phyloP scores from a whole-genome alignment of 1,140 invertebrate genomes.

The Aradophagus sp. region DNA sequence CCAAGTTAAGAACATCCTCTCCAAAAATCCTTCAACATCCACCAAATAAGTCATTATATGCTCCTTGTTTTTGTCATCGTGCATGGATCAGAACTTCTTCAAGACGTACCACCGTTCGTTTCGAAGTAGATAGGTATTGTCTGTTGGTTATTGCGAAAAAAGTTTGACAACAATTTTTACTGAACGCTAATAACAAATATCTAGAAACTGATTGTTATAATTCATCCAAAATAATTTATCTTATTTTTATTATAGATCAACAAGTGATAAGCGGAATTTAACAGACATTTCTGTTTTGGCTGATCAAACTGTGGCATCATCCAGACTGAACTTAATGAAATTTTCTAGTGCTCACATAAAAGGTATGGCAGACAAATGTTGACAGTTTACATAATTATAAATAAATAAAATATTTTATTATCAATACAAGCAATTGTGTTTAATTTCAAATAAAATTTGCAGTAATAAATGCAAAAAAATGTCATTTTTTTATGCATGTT shows the following conservation, averaged over 20 bases:
- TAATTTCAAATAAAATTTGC: neutral
- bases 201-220: too few species aligned
- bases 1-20: slow-evolving; percentile 58
- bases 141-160: slow-evolving; percentile 37
- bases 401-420: slow-evolving; percentile 5
- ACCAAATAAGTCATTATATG: slow-evolving; percentile 67
- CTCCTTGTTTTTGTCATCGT: slow-evolving; percentile 64
- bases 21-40: slow-evolving; percentile 59
- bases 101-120: slow-evolving; percentile 61
- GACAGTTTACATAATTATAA: neutral
- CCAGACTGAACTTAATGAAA: slow-evolving; percentile 86
- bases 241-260: slow-evolving; percentile 65
- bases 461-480: too few species aligned
- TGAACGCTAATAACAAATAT: neutral
- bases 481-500: slow-evolving; percentile 1
- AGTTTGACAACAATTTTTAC: neutral
- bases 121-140: slow-evolving; percentile 68
- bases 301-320: slow-evolving; percentile 77
- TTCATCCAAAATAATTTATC: slow-evolving; percentile 13
- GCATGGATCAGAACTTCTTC: slow-evolving; percentile 61
- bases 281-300: slow-evolving; percentile 73
- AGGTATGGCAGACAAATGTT: slow-evolving; percentile 70
- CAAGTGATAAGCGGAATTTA: slow-evolving; percentile 69
- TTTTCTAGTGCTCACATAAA: slow-evolving; percentile 84
- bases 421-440: slow-evolving; percentile 5